Percentiles rank a stretch among this genome's conserved stretches.
Evolutionary conservation across 2,113 vertebrate genomes (phyloP).

Genomic region (Microtus oregoni): DNA sequence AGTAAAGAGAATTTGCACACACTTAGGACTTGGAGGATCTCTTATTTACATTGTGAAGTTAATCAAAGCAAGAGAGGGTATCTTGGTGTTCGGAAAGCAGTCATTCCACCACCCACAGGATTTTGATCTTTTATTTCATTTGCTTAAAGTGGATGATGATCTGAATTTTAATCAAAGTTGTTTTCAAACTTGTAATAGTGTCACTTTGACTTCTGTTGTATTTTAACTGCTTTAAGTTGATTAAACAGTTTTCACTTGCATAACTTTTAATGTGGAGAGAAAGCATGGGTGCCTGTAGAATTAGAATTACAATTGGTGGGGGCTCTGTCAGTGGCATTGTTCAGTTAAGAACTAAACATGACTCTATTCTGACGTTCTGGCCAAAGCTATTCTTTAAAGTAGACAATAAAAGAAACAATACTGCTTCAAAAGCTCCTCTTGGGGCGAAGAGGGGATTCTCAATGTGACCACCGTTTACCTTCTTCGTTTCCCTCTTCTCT

Average conservation of each 20-base stretch:
- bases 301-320: background rate
- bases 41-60: conserved; percentile 19
- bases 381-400: background rate
- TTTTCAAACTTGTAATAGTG: conserved; percentile 95
- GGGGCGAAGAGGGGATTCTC: background rate
- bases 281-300: background rate
- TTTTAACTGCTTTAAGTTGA: conserved; percentile 63
- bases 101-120: conserved; percentile 10
- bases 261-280: background rate
- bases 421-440: background rate
- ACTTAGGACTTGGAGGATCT: background rate
- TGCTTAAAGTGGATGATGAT: conserved; percentile 40
- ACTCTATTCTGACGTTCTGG: background rate
- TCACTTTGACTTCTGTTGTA: conserved; percentile 86
- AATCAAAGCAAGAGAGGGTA: background rate
- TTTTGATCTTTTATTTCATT: conserved; percentile 61
- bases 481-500: background rate
- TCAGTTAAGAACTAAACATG: conserved; percentile 14
- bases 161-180: conserved; percentile 86
- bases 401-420: conserved; percentile 3
- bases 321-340: background rate
- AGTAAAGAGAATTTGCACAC: conserved; percentile 35
- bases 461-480: background rate
- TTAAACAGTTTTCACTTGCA: conserved; percentile 65
- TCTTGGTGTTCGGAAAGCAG: conserved; percentile 54